Conservation (phyloP, 2,113 vertebrate species). For the Laticauda laticaudata region DNA sequence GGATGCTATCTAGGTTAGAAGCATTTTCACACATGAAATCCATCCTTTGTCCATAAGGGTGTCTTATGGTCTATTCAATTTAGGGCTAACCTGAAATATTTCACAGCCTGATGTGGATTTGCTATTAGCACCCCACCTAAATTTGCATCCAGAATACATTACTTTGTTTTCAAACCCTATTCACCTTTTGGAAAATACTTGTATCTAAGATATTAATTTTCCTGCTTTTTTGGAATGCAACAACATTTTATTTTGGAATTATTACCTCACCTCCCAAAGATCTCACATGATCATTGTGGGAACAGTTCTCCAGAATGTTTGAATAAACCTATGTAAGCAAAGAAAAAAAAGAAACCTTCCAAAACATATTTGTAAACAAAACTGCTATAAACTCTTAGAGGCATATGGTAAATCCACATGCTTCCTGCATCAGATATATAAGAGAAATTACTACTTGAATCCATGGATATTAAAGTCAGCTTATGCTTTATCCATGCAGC, state of each 20-base stretch:
- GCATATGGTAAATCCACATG: not conserved
- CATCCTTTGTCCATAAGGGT: not conserved
- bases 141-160: not conserved
- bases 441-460: not conserved
- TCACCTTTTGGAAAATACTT: not conserved
- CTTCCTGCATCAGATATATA: not conserved
- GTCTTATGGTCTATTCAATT: not conserved
- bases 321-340: not conserved
- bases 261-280: not conserved
- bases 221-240: not conserved
- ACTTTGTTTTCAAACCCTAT: not conserved
- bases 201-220: not conserved
- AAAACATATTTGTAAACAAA: not conserved
- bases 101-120: not conserved
- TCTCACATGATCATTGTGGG: not conserved
- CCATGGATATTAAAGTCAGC: not conserved
- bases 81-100: not conserved
- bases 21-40: not conserved
- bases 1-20: not conserved
- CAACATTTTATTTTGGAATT: not conserved
- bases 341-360: too few relatives aligned
- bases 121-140: not conserved
- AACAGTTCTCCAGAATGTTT: not conserved
- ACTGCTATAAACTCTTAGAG: not conserved
- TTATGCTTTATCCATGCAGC: not conserved